phyloP scores from a whole-genome alignment of 2,888 invertebrate species.

The Anagyrus pseudococci region DNA sequence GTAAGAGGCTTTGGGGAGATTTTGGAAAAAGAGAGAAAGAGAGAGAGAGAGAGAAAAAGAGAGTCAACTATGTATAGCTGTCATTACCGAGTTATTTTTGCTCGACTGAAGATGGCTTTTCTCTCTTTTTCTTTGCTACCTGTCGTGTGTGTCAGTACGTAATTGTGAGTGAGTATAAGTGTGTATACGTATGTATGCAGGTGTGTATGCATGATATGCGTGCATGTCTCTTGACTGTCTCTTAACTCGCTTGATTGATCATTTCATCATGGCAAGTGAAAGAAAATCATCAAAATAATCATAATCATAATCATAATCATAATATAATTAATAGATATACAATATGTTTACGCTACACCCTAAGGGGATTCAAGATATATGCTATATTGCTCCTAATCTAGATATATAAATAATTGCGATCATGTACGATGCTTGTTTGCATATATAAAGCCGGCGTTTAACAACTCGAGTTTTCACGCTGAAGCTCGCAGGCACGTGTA shows the following conservation, averaged over 20 bases:
- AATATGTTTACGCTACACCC: slow-evolving; percentile 24
- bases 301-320: slow-evolving; percentile 29
- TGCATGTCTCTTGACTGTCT: slow-evolving; percentile 3
- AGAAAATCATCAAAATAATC: slow-evolving; percentile 31
- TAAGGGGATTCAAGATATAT: slow-evolving; percentile 25
- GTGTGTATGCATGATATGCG: background rate
- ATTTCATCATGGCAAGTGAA: slow-evolving; percentile 37
- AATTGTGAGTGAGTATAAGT: background rate
- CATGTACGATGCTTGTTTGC: slow-evolving; percentile 37
- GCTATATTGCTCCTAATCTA: slow-evolving; percentile 31
- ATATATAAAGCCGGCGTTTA: no score
- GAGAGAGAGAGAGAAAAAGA: no score
- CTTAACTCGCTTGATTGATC: slow-evolving; percentile 36
- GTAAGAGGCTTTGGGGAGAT: background rate
- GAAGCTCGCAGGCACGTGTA: no score
- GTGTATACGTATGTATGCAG: slow-evolving; percentile 15
- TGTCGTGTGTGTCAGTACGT: background rate
- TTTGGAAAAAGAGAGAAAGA: no score
- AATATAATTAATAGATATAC: slow-evolving; percentile 11
- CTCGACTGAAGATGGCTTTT: background rate
- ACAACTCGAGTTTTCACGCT: no score
- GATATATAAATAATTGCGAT: slow-evolving; percentile 37
- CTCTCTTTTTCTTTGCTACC: slow-evolving; percentile 7
- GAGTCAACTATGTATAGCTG: no score
- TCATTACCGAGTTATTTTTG: no score